Evolutionary conservation across 2,888 invertebrate species (phyloP), one percentile per base, ranked within the genome.

Genomic region (Dolichopus griseipennis): DNA sequence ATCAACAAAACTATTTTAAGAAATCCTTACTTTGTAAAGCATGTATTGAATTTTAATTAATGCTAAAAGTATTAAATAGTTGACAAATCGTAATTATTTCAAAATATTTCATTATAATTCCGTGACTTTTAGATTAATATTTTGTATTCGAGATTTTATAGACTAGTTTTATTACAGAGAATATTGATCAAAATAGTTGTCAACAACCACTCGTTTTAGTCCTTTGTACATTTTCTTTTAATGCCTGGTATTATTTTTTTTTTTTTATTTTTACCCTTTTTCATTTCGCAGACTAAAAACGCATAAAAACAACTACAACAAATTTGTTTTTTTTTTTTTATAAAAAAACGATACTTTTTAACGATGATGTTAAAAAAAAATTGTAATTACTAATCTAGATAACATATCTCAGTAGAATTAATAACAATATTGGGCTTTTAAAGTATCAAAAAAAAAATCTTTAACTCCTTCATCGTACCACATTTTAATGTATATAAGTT

Each of bases 111-210:
- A n/a, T 2, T n/a, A n/a, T 52, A 52, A 52, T 6, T 12, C 18
- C 52, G 52, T 52, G 52, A 52, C 52, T 52, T 52, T 52, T 18
- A 52, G 52, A 52, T 52, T 52, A 52, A 52, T 52, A 12, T 52
- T n/a, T 27, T 12, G 52, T 27, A 27, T n/a, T n/a, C n/a, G n/a
- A 18, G n/a, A 2, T 52, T n/a, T 52, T 52, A n/a, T 43, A 52
- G 9, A 52, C 52, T 52, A 3, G 52, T 18, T 52, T 52, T 52
- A 2, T 52, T 7, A 10, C 37, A 8, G 12, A 12, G 37, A 37
- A 37, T n/a, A n/a, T 37, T 37, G 10, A 37, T 37, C 37, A 37
- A 37, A 34, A 37, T 37, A 37, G 37, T 37, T 37, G 37, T 37
- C 37, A 37, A 10, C 37, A 37, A 37, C 52, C 18, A 52, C 18